Evolutionary conservation across 2,888 invertebrate species (phyloP).

Genomic region (Dicycla oo): DNA sequence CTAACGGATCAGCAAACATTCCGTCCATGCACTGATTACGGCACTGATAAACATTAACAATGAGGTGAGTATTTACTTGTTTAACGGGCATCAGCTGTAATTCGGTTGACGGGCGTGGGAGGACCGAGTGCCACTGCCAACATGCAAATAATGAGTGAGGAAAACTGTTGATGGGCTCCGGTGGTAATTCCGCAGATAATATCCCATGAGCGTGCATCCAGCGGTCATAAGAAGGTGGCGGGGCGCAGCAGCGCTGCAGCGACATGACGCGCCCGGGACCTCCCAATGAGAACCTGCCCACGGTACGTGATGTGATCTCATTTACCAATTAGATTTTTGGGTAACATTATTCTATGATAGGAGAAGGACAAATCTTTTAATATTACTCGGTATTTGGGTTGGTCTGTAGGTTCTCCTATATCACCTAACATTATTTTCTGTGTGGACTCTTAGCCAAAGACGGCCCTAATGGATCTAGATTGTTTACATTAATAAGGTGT

Average conservation of each 20-base stretch:
- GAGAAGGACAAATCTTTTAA: not conserved
- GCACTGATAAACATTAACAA: constrained; percentile 58
- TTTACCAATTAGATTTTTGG: not conserved
- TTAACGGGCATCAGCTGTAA: constrained; percentile 65
- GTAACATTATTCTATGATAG: not conserved
- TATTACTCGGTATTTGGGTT: not conserved
- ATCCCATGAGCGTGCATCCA: constrained; percentile 74
- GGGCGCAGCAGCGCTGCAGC: constrained; percentile 54
- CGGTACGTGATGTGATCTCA: constrained; percentile 76
- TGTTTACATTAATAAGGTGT: constrained; percentile 1
- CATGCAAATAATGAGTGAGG: constrained; percentile 62
- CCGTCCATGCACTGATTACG: constrained; percentile 52
- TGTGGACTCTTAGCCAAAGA: not conserved
- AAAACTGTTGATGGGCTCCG: constrained; percentile 65
- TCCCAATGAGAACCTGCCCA: constrained; percentile 93
- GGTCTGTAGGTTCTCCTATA: not conserved
- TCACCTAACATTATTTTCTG: not conserved
- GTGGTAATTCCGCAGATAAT: constrained; percentile 79
- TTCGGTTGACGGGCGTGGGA: constrained; percentile 69
- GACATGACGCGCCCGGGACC: constrained; percentile 91
- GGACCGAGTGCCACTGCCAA: constrained; percentile 68
- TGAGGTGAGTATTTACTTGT: constrained; percentile 72
- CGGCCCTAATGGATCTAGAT: constrained; percentile 2
- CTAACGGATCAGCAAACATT: constrained; percentile 43
- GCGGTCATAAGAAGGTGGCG: constrained; percentile 61